Evolutionary conservation across 2,113 vertebrate species (phyloP), one percentile per base, ranked within the genome.

Genomic region (Embiotoca jacksoni): DNA sequence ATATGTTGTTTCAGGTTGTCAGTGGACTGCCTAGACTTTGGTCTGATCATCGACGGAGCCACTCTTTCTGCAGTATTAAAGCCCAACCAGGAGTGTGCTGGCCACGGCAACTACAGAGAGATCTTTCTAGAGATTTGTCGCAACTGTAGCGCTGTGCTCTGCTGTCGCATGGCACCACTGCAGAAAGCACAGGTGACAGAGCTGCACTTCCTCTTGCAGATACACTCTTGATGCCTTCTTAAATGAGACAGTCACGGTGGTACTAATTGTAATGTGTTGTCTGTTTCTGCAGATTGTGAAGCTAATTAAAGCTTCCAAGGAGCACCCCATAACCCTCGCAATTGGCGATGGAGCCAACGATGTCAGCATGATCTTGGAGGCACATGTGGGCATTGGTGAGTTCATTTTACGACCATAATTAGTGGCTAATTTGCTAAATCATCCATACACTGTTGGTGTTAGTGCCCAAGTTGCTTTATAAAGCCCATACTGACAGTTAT

Each of bases 281-380:
- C 23, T 61, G 2, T 75, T 67, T 75, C 72, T 78, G 37, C 89
- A 99, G 98, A 99, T 99, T 82, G 98, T 99, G 67, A 99, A 99
- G 84, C 81, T 99, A 67, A 99, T 99, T 83, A 99, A 99, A 79
- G 92, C 96, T 46, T 99, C 97, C 7, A 98, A 97, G 81, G 98
- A 99, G 86, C 97, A 95, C 69, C 98, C 98, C 41, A 99, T 99
- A 75, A 99, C 98, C 0, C 92, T 99, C 33, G 98, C 98, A 23
- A 92, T 99, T 6, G 98, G 98, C 1, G 97, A 99, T 15, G 98
- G 98, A 7, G 98, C 98, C 11, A 99, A 99, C 5, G 98, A 99
- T 36, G 98, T 99, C 94, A 99, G 98, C 91, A 99, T 99, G 98
- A 99, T 99, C 89, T 92, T 99, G 73, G 98, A 99, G 92, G 98